These are phyloP conservation scores for Pseudomyrmex pallidus DNA, from an alignment of 1,140 invertebrate species.

Conservation along the genomic window DNA sequence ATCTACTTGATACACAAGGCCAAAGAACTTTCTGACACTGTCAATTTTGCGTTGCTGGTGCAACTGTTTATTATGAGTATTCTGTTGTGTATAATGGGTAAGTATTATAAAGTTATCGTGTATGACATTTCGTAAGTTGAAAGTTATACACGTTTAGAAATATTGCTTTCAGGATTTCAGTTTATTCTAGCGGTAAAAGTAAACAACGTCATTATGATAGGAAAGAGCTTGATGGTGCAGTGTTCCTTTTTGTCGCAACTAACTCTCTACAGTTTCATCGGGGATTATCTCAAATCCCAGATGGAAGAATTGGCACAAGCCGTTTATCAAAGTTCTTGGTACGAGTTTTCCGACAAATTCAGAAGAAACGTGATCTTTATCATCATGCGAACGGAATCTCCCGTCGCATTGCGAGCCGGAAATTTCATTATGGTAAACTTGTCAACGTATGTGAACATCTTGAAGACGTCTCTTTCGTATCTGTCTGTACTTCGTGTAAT, in stretches of 20 bases:
- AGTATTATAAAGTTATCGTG: not conserved
- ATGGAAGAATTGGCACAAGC: slow-evolving; percentile 40
- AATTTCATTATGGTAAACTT: slow-evolving; percentile 51
- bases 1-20: slow-evolving; percentile 1
- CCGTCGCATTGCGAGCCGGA: slow-evolving; percentile 22
- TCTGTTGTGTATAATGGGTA: slow-evolving; percentile 45
- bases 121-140: too few species aligned
- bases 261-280: slow-evolving; percentile 42
- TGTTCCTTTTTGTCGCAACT: slow-evolving; percentile 13
- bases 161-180: slow-evolving; percentile 47
- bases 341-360: slow-evolving; percentile 5
- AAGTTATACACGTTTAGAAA: too few species aligned
- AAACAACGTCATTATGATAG: not conserved
- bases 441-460: slow-evolving; percentile 49
- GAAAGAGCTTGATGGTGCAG: slow-evolving; percentile 14
- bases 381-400: slow-evolving; percentile 23
- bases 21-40: slow-evolving; percentile 3
- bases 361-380: slow-evolving; percentile 37
- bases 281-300: slow-evolving; percentile 55
- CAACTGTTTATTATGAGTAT: slow-evolving; percentile 50
- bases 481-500: slow-evolving; percentile 61
- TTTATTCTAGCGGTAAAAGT: slow-evolving; percentile 39
- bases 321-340: slow-evolving; percentile 39
- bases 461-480: slow-evolving; percentile 61
- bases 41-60: slow-evolving; percentile 22